phyloP scores from a whole-genome alignment of 2,888 invertebrate genomes.

The Idaea dimidiata region DNA sequence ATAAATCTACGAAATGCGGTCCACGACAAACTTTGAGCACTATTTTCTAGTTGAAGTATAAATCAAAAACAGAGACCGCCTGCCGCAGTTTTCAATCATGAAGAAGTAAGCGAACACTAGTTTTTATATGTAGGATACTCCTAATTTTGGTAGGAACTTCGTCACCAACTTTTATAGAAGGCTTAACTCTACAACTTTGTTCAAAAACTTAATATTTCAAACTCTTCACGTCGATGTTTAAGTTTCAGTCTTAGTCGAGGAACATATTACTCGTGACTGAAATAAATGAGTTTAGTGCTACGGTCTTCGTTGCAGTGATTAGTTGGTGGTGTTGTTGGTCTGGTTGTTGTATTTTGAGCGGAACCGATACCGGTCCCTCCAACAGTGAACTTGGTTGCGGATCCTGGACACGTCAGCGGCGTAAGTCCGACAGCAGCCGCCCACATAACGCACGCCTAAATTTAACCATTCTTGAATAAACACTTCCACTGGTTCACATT shows the following conservation, averaged over 20 bases:
- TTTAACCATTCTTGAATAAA: constrained; percentile 91
- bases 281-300: constrained; percentile 16
- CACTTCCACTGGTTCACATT: constrained; percentile 85
- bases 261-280: constrained; percentile 22
- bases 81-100: constrained; percentile 22
- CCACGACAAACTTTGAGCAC: constrained; percentile 29
- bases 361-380: constrained; percentile 70
- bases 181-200: constrained; percentile 4
- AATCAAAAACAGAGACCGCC: constrained; percentile 17
- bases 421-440: constrained; percentile 95
- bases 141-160: neutral
- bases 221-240: constrained; percentile 4
- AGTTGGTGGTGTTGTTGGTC: constrained; percentile 30
- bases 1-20: constrained; percentile 24
- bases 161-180: neutral
- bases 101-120: constrained; percentile 18
- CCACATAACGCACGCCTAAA: constrained; percentile 90
- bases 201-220: constrained; percentile 5
- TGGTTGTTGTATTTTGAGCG: constrained; percentile 44
- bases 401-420: constrained; percentile 90
- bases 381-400: constrained; percentile 81
- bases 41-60: constrained; percentile 25
- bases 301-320: constrained; percentile 20
- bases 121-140: constrained; percentile 14
- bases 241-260: constrained; percentile 22